Evolutionary conservation across 2,888 invertebrate species (phyloP), one percentile per base, ranked within the genome.

Genomic region (Hydropsyche betteni): DNA sequence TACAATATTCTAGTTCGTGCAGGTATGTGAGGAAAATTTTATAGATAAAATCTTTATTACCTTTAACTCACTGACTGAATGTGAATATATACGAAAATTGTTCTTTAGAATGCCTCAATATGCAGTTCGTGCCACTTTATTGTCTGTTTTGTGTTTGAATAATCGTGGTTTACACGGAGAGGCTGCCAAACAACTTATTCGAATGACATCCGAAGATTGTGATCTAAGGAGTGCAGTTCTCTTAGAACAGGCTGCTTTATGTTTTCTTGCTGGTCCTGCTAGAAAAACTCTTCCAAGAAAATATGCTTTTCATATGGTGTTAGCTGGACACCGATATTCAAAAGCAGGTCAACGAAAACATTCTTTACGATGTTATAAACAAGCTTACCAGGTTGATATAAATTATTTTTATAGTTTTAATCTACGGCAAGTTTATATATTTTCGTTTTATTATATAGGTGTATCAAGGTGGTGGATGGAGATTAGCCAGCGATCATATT

Each of bases 121-220:
- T 83, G 97, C 98, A 0, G 96, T 96, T 0, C 89, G 98, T 81
- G 95, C 97, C 2, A 96, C 97, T 0, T 85, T 99, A 69, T 87
- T 98, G 2, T 96, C 96, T 80, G 92, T 94, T 4, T 94, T 98
- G 81, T 96, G 96, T 81, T 86, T 98, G 72, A 93, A 93, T 84
- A 90, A 91, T 58, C 89, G 92, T 53, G 91, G 91, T 51, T 87
- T 93, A 81, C 94, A 92, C 82, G 92, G 93, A 10, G 98, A 99
- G 84, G 97, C 98, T n/a, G 98, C 98, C 0, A 94, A 94, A 82
- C 96, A 97, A 83, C 90, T 97, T 70, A 96, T 98, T 81, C 91
- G 97, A 77, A 95, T 98, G 94, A 97, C 97, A 8, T 95, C 95
- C 80, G 98, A 98, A 86, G 98, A 99, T 84, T 96, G 97, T n/a